Evolutionary conservation across 2,888 invertebrate species (phyloP), one percentile per base, ranked within the genome.

Genomic region (Dryobotodes eremita): DNA sequence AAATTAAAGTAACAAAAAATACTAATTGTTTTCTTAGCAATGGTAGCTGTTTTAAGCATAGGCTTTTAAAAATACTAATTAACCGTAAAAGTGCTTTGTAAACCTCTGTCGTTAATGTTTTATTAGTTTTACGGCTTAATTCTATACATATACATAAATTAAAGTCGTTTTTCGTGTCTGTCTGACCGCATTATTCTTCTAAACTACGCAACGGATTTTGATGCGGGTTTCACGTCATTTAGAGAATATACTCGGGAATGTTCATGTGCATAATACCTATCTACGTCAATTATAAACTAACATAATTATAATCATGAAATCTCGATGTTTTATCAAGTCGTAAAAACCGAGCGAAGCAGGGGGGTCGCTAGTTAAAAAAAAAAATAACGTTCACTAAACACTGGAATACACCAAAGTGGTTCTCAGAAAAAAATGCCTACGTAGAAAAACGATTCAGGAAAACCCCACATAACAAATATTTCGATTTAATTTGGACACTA

Each of bases 401-500:
- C 31, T 36, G 31, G 31, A 36, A 36, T 36, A 36, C 31, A 36
- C 31, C 31, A 36, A 36, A n/a, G 0, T 11, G n/a, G 10, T 76
- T 76, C 77, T 61, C 31, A 26, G 64, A 79, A 78, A 17, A 20
- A 10, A 31, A n/a, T 17, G 1, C 4, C 3, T 36, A 48, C 53
- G 31, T 26, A 48, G 8, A 20, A 59, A 13, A 65, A 23, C 31
- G 2, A 4, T 46, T 23, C 8, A 53, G 79, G 5, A 66, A 72
- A 79, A 79, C 46, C 46, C 36, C 36, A 23, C 20, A 46, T 0
- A 0, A 31, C 2, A 26, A n/a, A 64, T 57, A 53, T 70, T 65
- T 65, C 48, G 46, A 75, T 75, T 80, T 65, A 26, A 81, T 81
- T 75, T 42, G 46, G 36, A 36, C n/a, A 59, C 36, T 64, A 79